Evolutionary conservation across 2,113 vertebrate genomes (phyloP).

Genomic region (Tetrax tetrax): DNA sequence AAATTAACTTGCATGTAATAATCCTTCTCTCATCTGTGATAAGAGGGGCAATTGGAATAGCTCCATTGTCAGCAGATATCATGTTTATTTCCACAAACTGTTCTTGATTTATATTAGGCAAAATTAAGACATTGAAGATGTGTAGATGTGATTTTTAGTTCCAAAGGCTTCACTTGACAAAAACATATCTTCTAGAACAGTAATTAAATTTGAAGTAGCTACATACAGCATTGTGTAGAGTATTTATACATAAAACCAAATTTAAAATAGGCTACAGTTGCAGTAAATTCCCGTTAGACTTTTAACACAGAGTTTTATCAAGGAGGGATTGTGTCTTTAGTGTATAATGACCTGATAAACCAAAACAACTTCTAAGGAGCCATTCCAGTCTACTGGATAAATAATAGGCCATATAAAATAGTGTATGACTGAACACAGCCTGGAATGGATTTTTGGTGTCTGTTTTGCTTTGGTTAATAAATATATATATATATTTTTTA

Average conservation of each 20-base stretch:
- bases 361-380: conserved; percentile 13
- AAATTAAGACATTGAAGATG: not conserved
- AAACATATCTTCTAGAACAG: not conserved
- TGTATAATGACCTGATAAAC: conserved; percentile 32
- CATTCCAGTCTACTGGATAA: conserved; percentile 41
- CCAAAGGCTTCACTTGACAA: not conserved
- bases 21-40: not conserved
- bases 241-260: not conserved
- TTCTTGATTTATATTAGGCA: not conserved
- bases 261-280: not conserved
- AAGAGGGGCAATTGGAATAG: not conserved
- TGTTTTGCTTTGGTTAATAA: conserved; percentile 16
- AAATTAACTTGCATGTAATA: not conserved
- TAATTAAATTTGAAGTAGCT: not conserved
- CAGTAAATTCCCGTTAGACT: not conserved
- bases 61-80: not conserved
- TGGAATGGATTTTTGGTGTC: not conserved
- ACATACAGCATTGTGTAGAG: not conserved
- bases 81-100: not conserved
- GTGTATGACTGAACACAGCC: not conserved
- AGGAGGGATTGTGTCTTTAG: not conserved
- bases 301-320: conserved; percentile 10
- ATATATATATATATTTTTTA: too few species aligned
- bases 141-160: not conserved
- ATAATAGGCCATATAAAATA: conserved; percentile 35